Evolutionary conservation across 2,888 invertebrate genomes (phyloP), one percentile per base, ranked within the genome.

Genomic region (Drosophila emarginata): DNA sequence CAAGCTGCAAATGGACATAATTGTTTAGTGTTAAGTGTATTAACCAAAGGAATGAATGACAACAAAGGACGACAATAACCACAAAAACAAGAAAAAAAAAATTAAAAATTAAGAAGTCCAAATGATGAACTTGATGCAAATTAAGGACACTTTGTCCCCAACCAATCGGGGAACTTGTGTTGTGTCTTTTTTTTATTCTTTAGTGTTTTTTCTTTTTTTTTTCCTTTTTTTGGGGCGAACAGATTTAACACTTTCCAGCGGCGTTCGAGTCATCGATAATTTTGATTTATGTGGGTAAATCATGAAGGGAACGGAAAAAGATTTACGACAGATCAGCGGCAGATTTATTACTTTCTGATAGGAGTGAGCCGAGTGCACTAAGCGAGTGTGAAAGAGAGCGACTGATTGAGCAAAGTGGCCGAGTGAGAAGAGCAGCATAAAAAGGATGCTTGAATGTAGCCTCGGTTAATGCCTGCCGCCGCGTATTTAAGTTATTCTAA

Each of bases 301-400:
- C 90, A 88, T 88, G 89, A 90, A 87, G 84, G 80, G 80, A 88
- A 79, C 90, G 79, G 80, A 76, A 82, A 89, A 82, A 89, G 90
- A 90, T 90, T 90, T 90, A 90, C 90, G 90, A 84, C 88, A 88
- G 89, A 89, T 90, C 90, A 90, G 79, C 77, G 72, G 70, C 80
- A 90, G 89, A 90, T 90, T 90, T 90, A 90, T 90, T 90, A 83
- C 90, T 80, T 90, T 90, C 86, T 89, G 90, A 90, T 90, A 90
- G 45, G 45, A 45, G 88, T 76, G 78, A 59, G 73, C 79, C 78
- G 66, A 72, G 61, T 68, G 69, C 60, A 64, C 32, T 32, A 32
- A 32, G 9, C 32, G 9, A 2, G 32, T 32, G 2, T 32, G 74
- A 66, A 37, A 54, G 60, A 73, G 79, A 72, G 71, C 14, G 5